Evolutionary conservation across 2,888 invertebrate species (phyloP).

Genomic region (Apamea monoglypha): DNA sequence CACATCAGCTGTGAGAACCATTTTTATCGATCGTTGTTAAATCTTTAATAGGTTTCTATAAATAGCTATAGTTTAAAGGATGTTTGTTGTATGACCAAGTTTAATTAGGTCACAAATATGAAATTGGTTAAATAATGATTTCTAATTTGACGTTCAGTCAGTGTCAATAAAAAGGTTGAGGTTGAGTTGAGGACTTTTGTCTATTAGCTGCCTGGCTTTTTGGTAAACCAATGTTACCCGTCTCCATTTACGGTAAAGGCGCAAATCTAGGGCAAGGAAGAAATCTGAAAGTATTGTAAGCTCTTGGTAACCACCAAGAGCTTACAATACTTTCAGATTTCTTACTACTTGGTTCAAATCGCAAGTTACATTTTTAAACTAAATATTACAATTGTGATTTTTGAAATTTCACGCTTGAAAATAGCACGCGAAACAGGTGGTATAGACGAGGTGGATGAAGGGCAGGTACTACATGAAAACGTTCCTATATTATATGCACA

Average conservation of each 20-base stretch:
- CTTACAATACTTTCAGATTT: too few relatives aligned
- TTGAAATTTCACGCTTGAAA: not conserved
- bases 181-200: not conserved
- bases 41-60: slow-evolving; percentile 6
- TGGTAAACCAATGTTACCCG: not conserved
- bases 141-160: slow-evolving; percentile 25
- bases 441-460: not conserved
- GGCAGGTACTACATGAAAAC: not conserved
- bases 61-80: not conserved
- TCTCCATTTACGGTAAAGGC: not conserved
- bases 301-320: too few relatives aligned
- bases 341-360: not conserved
- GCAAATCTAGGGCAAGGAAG: not conserved
- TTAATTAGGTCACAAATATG: not conserved
- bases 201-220: not conserved
- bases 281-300: not conserved
- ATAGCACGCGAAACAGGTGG: not conserved
- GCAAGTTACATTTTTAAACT: not conserved
- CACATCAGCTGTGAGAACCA: slow-evolving; percentile 92
- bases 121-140: slow-evolving; percentile 17
- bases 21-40: slow-evolving; percentile 68
- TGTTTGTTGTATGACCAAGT: not conserved
- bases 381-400: not conserved
- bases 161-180: slow-evolving; percentile 34
- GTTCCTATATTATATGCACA: not conserved